Percentiles rank a stretch among this genome's conserved stretches.
phyloP scores from a whole-genome alignment of 2,113 vertebrate species.

The Gobio gobio region DNA sequence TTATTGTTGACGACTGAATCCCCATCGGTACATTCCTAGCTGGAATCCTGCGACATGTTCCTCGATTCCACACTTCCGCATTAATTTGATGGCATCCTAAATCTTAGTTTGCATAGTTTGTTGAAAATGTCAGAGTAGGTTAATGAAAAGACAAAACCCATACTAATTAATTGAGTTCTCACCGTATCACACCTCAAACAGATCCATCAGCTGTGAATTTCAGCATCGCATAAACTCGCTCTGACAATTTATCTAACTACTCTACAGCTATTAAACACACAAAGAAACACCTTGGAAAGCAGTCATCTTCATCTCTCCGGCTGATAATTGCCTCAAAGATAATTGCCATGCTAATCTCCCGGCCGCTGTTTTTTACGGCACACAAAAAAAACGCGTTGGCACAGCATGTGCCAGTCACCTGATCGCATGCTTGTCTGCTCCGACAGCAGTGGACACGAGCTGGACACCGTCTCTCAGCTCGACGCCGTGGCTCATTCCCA shows the following conservation, averaged over 20 bases:
- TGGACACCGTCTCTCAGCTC: not conserved
- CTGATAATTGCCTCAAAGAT: slow-evolving; percentile 82
- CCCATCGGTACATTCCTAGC: slow-evolving; percentile 31
- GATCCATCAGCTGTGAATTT: slow-evolving; percentile 55
- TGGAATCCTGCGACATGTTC: slow-evolving; percentile 24
- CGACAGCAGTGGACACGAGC: not conserved
- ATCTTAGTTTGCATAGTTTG: slow-evolving; percentile 46
- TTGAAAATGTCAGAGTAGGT: slow-evolving; percentile 55
- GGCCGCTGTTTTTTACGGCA: slow-evolving; percentile 68
- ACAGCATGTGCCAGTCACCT: not conserved
- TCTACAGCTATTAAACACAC: slow-evolving; percentile 61
- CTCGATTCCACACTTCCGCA: slow-evolving; percentile 23
- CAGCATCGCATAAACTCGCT: slow-evolving; percentile 50
- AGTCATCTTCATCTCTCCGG: slow-evolving; percentile 67
- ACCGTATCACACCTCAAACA: slow-evolving; percentile 49
- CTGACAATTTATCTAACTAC: slow-evolving; percentile 59
- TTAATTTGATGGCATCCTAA: slow-evolving; percentile 42
- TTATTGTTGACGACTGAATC: slow-evolving; percentile 5
- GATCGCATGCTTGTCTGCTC: not conserved
- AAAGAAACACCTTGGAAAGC: slow-evolving; percentile 69
- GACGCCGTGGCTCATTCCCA: not conserved
- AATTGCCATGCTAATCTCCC: slow-evolving; percentile 79
- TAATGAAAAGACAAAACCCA: slow-evolving; percentile 56
- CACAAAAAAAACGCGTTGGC: slow-evolving; percentile 56
- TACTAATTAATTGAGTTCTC: slow-evolving; percentile 58